Conservation (phyloP, 2,888 invertebrate species). For the Nomada fabriciana region DNA sequence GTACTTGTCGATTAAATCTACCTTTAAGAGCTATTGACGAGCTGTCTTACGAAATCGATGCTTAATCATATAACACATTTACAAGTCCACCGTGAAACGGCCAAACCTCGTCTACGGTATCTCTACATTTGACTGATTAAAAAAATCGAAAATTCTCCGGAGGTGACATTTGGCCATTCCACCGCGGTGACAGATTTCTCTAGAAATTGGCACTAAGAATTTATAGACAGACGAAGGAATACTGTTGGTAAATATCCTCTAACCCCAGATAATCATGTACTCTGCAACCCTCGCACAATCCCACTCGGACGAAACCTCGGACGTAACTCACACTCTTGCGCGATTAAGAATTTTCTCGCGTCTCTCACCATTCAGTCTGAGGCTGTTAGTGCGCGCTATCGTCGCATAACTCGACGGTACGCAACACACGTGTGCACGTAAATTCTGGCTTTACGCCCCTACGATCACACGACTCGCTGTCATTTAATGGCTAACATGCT, state of each 20-base stretch:
- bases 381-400: background rate
- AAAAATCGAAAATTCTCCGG: background rate
- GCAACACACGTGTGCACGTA: background rate
- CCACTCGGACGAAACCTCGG: too few relatives aligned
- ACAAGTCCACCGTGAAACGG: conserved; percentile 36
- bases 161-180: background rate
- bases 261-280: conserved; percentile 16
- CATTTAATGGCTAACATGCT: conserved; percentile 42
- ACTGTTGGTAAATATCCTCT: conserved; percentile 77
- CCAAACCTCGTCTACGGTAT: background rate
- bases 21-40: conserved; percentile 36
- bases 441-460: background rate
- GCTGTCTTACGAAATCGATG: conserved; percentile 17
- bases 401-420: background rate
- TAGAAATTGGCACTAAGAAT: conserved; percentile 79
- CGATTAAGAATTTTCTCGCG: too few relatives aligned
- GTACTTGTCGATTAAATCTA: conserved; percentile 44
- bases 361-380: too few relatives aligned
- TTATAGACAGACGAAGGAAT: conserved; percentile 76
- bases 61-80: conserved; percentile 58
- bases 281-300: background rate
- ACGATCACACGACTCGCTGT: conserved; percentile 4
- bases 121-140: too few relatives aligned
- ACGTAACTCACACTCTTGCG: too few relatives aligned
- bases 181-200: conserved; percentile 56